Percentiles rank a stretch among this genome's conserved stretches.
phyloP scores from a whole-genome alignment of 2,113 vertebrate species.

The Carassius auratus region DNA sequence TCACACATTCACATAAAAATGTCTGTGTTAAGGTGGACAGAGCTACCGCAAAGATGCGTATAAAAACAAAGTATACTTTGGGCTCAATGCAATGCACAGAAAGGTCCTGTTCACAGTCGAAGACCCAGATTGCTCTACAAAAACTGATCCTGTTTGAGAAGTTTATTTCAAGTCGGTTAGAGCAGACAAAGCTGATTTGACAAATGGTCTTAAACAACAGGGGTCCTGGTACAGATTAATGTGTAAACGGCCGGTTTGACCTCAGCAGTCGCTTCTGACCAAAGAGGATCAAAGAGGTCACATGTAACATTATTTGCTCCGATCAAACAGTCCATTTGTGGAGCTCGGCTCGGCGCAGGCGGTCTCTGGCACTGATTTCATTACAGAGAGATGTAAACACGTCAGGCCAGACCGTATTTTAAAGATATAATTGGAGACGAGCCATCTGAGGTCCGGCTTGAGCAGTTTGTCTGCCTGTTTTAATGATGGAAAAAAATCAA shows the following conservation, averaged over 20 bases:
- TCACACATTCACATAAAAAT: too few relatives aligned
- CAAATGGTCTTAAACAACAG: conserved; percentile 58
- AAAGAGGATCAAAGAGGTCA: conserved; percentile 36
- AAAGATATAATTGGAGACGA: conserved; percentile 62
- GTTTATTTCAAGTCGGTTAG: conserved; percentile 39
- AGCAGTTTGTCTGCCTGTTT: neutral
- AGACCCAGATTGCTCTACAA: neutral
- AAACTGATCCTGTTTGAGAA: conserved; percentile 50
- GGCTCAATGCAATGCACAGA: neutral
- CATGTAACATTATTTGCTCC: conserved; percentile 29
- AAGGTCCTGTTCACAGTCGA: neutral
- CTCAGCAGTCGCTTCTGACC: conserved; percentile 45
- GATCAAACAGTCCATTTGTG: conserved; percentile 36
- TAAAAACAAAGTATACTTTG: neutral
- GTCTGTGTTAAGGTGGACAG: too few relatives aligned
- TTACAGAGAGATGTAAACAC: conserved; percentile 59
- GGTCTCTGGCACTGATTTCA: conserved; percentile 45
- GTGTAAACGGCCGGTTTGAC: conserved; percentile 56
- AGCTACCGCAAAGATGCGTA: too few relatives aligned
- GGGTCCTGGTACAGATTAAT: conserved; percentile 53
- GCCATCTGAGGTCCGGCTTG: conserved; percentile 33
- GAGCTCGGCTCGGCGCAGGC: conserved; percentile 41
- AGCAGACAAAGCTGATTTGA: conserved; percentile 61
- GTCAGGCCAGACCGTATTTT: conserved; percentile 51
- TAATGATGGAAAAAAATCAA: neutral